A percentile compares a stretch with the other conserved stretches of the same genome.
Evolutionary conservation across 2,113 vertebrate species (phyloP).

Genomic region (Geococcyx californianus): DNA sequence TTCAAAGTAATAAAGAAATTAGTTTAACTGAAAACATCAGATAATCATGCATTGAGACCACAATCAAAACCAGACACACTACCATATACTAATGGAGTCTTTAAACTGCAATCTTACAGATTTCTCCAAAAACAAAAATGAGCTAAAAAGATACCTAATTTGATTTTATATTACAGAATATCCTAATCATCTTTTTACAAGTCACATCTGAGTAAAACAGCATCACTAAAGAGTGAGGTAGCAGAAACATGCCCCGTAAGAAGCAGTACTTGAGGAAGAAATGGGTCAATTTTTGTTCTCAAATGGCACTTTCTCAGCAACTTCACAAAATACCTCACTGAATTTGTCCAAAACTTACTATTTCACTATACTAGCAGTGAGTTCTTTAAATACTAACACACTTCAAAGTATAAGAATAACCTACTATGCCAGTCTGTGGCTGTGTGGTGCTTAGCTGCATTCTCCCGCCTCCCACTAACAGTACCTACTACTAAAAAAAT

Average conservation of each 20-base stretch:
- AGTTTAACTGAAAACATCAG: neutral
- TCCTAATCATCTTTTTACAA: neutral
- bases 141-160: neutral
- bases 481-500: neutral
- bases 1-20: neutral
- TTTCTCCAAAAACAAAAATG: neutral
- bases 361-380: neutral
- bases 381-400: neutral
- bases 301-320: neutral
- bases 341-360: neutral
- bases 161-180: neutral
- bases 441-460: too few species aligned
- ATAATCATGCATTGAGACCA: neutral
- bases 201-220: neutral
- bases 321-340: neutral
- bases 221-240: neutral
- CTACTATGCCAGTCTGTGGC: neutral
- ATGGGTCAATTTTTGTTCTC: neutral
- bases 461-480: neutral
- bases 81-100: neutral
- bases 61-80: neutral
- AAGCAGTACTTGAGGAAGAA: neutral
- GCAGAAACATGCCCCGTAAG: slow-evolving; percentile 1
- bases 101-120: neutral
- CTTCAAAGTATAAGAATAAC: neutral